Percentiles rank a stretch among this genome's conserved stretches.
phyloP scores from a whole-genome alignment of 2,888 invertebrate genomes.

The Bimastos eiseni region DNA sequence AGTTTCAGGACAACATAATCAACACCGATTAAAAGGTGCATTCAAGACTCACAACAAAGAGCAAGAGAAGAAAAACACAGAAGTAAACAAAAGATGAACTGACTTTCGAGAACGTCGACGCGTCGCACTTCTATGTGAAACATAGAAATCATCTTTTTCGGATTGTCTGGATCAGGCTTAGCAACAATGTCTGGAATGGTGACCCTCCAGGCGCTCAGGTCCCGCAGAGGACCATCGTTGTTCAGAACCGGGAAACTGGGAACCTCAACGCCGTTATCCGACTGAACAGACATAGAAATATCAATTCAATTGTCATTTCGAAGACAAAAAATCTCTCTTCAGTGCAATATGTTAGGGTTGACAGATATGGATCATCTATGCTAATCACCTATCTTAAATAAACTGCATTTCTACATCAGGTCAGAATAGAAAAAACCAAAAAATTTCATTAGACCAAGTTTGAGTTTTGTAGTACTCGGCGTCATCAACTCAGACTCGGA shows the following conservation, averaged over 20 bases:
- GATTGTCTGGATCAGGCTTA: constrained; percentile 60
- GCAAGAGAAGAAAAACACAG: not conserved
- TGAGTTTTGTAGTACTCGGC: too few relatives aligned
- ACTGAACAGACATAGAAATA: not conserved
- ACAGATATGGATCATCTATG: not conserved
- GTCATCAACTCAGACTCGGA: too few relatives aligned
- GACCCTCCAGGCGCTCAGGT: constrained; percentile 73
- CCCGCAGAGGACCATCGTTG: constrained; percentile 61
- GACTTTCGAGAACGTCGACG: constrained; percentile 52
- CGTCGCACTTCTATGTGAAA: constrained; percentile 64
- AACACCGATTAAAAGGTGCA: not conserved
- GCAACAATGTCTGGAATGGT: constrained; percentile 68
- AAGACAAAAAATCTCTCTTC: not conserved
- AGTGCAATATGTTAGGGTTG: not conserved
- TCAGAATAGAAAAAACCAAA: not conserved
- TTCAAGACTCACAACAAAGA: not conserved
- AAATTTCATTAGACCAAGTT: not conserved
- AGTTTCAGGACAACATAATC: not conserved
- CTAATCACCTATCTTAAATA: not conserved
- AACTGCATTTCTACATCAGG: not conserved
- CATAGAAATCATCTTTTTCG: constrained; percentile 60
- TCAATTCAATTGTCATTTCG: not conserved
- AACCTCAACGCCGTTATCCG: not conserved
- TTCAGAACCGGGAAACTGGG: not conserved
- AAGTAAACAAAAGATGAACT: constrained; percentile 21